A percentile compares a stretch with the other conserved stretches of the same genome.
Conservation (phyloP, 2,797 vertebrate species). For the Luscinia megarhynchos region DNA sequence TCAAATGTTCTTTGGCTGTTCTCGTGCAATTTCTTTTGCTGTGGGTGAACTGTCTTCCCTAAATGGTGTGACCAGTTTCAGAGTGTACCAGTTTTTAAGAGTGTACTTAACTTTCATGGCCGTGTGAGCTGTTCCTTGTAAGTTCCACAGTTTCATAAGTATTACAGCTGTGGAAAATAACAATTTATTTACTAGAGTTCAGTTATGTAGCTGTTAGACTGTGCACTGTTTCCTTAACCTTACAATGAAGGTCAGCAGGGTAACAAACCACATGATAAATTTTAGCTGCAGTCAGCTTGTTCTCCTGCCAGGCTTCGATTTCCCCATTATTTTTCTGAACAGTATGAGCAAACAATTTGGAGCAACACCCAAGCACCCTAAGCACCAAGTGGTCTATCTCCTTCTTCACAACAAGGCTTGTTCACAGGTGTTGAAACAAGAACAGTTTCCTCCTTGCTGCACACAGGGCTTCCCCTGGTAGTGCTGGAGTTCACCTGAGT, state of each 20-base stretch:
- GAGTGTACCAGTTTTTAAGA: background rate
- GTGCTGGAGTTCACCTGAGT: background rate
- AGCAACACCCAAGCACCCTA: background rate
- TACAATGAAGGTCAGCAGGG: conserved; percentile 4
- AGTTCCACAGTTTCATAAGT: background rate
- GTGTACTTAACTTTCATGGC: background rate
- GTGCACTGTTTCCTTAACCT: background rate
- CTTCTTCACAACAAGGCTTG: background rate
- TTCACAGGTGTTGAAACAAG: background rate
- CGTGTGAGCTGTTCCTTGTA: background rate
- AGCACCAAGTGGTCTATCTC: background rate
- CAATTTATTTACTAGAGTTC: background rate
- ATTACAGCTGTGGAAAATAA: background rate
- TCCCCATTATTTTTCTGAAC: background rate
- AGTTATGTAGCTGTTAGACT: background rate
- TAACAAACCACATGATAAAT: background rate
- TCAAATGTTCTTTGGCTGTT: background rate
- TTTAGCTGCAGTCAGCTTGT: background rate
- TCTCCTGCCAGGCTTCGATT: background rate
- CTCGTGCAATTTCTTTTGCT: background rate
- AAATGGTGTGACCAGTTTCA: background rate
- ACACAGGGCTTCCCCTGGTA: background rate
- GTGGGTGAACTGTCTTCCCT: background rate
- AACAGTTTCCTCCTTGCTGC: background rate
- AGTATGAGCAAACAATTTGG: background rate